Base-by-base conservation (phyloP, 2,113 vertebrate species). In the Scartelaos histophorus region DNA sequence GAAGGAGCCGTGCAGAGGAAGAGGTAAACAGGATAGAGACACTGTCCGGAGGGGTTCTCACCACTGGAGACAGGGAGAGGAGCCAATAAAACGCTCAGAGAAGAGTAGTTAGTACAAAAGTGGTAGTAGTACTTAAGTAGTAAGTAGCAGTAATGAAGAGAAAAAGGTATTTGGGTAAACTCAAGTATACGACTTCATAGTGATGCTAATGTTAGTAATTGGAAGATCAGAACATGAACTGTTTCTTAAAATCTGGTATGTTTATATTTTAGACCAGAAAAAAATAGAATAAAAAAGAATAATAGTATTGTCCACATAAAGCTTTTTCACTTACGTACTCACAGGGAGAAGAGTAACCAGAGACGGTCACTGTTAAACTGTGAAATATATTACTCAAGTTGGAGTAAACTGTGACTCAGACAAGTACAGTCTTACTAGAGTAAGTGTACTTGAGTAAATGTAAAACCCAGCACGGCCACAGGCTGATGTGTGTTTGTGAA, bases 21-120 rank as follows among this genome's bases (percentile, higher is more conserved):
- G 75, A 65, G 45, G 75, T 64, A 75, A 82, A 69, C 67, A 78
- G 73, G 45, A 74, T 67, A 61, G 24, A 74, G 62, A 60, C 66
- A 67, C 16, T 54, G 58, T 75, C 71, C 62, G 24, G 46, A 17
- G 45, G 15, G 0, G 25, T 6, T 45, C 62, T 66, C 71, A 82
- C 83, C 74, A 80, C 82, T 79, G 7, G 49, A 53, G 49, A 5
- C 17, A n/a, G 7, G 49, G 19, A 53, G 49, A n/a, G 17, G 7
- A 1, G 5, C 38, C 38, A 43, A 9, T 11, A 0, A 43, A 43
- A 43, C 19, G 19, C 16, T 51, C 47, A 51, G 5, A 5, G 1
- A 51, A 6, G 47, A n/a, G 19, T 7, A 21, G 51, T 54, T 54
- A 19, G 16, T 21, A 21, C 51, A 54, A 54, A 54, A 43, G 29